Base-by-base conservation (phyloP, 53 echinoderm and acorn worm species). In the Henricia sp. region DNA sequence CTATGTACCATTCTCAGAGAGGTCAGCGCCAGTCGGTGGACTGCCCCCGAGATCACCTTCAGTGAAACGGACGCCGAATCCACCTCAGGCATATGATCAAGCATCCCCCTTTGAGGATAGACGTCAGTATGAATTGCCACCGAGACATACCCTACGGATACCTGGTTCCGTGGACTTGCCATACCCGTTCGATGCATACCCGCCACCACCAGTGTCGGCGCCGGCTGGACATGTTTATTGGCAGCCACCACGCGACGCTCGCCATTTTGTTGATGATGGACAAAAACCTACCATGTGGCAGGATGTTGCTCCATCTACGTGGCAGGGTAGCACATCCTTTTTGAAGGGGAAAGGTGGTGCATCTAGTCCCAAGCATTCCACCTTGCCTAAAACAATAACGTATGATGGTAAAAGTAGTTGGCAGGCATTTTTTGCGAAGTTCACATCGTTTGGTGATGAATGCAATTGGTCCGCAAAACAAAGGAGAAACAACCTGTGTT, bases 341-440 rank as follows among this genome's bases (percentile, higher is more conserved):
- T 0, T 17, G 5, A 50, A 70, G 52, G 19, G 72, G 72, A 72
- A 36, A 1, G 72, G 52, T 17, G 52, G 34, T 14, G 4, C 72
- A 19, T 72, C 72, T 24, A 72, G 32, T 5, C 19, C 34, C 0
- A 72, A 52, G 24, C 72, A 72, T 16, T 19, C 72, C 1, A 27
- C 72, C 9, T 52, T 88, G 3, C 88, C 88, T 0, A 82, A 71
- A 58, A 38, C 88, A 1, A 78, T 88, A 4, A 82, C 52, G 1
- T 88, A 70, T 40, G 82, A 88, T 48, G 82, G 88, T 9, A 68
- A 38, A 16, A 20, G 46, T 14, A 88, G 58, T 64, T 88, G 82
- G 88, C 56, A 27, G 27, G 70, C 62, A 0, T 88, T 82, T 33
- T 40, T 56, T 12, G 41, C 60, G 0, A 82, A 82, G 58, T 88